Evolutionary conservation across 2,797 vertebrate species (phyloP), one percentile per base, ranked within the genome.

Genomic region (Neomorphus geoffroyi): DNA sequence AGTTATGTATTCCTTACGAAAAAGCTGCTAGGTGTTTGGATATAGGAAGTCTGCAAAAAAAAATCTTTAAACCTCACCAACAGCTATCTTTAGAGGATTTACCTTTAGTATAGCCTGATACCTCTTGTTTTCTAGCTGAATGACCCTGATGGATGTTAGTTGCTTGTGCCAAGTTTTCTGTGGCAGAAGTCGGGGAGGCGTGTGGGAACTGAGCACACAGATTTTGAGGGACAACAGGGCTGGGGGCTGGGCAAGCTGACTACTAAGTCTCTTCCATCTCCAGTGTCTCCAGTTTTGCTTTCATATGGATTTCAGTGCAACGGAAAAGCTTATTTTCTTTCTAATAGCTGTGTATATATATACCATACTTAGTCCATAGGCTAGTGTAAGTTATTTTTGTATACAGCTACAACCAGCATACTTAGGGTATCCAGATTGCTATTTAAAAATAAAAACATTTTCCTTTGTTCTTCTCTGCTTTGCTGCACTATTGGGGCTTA

Each of bases 391-490:
- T 56, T 53, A 2, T 54, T 45, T 46, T 86, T 66, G 73, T 18
- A 18, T 78, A 33, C 22, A 67, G 37, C 35, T 92, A 16, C 66
- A 80, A 73, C n/a, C 45, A 81, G 43, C 28, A 32, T 56, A 53
- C 46, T 78, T 91, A 32, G 53, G 39, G 61, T 80, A 48, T 82
- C 43, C 57, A 87, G 80, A 56, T 43, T 86, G 48, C 46, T 85
- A 8, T 91, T 91, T 83, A 72, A 79, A 94, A 93, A 75, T 35
- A 32, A 23, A 86, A 86, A 71, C 22, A 51, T 82, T 96, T 91
- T 93, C 53, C 82, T 95, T 93, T 92, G 92, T 95, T 93, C 57
- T 93, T 80, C 67, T 93, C 90, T 88, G 90, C 72, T 93, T 91
- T 3, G 7, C 72, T 89, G 85, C 21, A 27, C 64, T 77, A 65